A percentile compares a stretch with the other conserved stretches of the same genome.
Evolutionary conservation across 2,113 vertebrate genomes (phyloP).

Genomic region (Rhinogobius similis): DNA sequence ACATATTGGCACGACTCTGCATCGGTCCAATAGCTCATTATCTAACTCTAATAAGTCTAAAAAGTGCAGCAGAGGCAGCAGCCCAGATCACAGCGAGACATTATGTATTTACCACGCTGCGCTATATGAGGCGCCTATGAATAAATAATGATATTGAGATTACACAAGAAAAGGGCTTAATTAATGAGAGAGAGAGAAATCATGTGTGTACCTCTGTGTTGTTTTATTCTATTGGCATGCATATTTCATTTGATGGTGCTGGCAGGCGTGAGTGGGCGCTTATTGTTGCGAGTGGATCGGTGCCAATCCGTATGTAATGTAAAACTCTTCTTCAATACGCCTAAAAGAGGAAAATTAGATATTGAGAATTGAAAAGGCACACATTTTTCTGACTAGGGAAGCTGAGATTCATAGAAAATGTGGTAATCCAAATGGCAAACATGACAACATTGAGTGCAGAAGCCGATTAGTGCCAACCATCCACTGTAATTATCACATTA

Average conservation of each 20-base stretch:
- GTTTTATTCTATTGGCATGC: constrained; percentile 14
- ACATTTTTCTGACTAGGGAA: constrained; percentile 8
- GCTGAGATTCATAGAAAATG: neutral
- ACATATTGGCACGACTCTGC: constrained; percentile 9
- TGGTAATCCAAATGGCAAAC: constrained; percentile 53
- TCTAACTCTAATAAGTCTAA: constrained; percentile 34
- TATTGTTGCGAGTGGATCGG: constrained; percentile 17
- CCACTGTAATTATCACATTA: constrained; percentile 74
- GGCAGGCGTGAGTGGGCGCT: constrained; percentile 14
- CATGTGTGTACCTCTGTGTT: no score
- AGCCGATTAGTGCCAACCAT: constrained; percentile 63
- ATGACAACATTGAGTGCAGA: constrained; percentile 43
- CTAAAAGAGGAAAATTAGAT: constrained; percentile 43
- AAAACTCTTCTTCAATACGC: constrained; percentile 12
- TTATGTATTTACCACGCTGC: constrained; percentile 45
- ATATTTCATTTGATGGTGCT: constrained; percentile 15
- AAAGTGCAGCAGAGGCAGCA: constrained; percentile 6
- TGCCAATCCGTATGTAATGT: constrained; percentile 32
- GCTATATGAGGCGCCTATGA: constrained; percentile 42
- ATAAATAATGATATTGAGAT: constrained; percentile 52
- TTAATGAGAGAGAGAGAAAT: constrained; percentile 20
- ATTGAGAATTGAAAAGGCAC: constrained; percentile 23
- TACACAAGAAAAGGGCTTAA: constrained; percentile 24
- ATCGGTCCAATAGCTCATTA: constrained; percentile 58
- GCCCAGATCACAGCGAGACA: constrained; percentile 43